Conservation (phyloP, 2,888 invertebrate species). For the Drosophila histrio region DNA sequence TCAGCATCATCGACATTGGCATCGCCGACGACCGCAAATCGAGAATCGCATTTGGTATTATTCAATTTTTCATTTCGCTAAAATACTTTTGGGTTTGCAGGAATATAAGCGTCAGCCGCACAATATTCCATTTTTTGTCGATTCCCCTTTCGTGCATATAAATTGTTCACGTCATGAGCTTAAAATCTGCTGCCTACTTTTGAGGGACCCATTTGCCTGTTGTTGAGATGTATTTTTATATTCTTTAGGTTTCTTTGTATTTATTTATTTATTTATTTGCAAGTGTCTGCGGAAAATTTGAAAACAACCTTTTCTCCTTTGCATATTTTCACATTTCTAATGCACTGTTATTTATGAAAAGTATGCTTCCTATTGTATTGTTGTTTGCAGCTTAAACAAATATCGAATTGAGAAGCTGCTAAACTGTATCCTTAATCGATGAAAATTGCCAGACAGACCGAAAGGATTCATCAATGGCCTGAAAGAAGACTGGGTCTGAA, state of each 20-base stretch:
- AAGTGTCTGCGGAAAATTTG: conserved; percentile 20
- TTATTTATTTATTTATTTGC: conserved; percentile 15
- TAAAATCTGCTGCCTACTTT: conserved; percentile 66
- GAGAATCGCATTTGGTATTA: conserved; percentile 47
- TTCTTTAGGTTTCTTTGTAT: conserved; percentile 18
- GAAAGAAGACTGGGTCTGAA: neutral
- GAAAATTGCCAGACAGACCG: conserved; percentile 8
- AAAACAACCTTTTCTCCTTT: conserved; percentile 20
- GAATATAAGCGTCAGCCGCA: conserved; percentile 1
- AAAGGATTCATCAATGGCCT: conserved; percentile 4
- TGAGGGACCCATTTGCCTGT: conserved; percentile 26
- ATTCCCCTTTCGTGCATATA: conserved; percentile 41
- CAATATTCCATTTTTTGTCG: conserved; percentile 46
- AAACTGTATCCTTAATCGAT: conserved; percentile 39
- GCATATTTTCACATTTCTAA: conserved; percentile 36
- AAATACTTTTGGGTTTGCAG: conserved; percentile 47
- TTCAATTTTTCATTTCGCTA: conserved; percentile 64
- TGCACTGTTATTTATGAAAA: conserved; percentile 12
- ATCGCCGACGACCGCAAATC: conserved; percentile 52
- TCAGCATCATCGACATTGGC: conserved; percentile 28
- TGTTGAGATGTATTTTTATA: conserved; percentile 20
- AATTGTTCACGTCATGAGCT: conserved; percentile 63
- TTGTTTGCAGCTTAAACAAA: conserved; percentile 24
- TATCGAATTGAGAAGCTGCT: conserved; percentile 23
- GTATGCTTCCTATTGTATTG: conserved; percentile 26